phyloP scores from a whole-genome alignment of 2,797 vertebrate species.

The Micromesistius poutassou region DNA sequence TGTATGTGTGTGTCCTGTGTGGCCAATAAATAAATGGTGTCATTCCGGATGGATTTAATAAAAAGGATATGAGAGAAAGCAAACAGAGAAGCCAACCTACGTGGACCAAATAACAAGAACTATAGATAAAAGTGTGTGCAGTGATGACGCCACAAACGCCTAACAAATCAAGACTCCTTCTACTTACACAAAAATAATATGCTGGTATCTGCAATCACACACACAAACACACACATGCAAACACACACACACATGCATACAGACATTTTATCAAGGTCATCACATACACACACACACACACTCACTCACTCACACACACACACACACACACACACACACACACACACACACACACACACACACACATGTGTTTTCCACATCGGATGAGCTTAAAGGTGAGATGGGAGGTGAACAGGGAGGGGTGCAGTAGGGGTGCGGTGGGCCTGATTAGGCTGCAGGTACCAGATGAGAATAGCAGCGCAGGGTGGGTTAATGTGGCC shows the following conservation, averaged over 20 bases:
- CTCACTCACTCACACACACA: too few species aligned
- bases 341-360: background rate
- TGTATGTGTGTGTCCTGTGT: background rate
- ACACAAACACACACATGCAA: background rate
- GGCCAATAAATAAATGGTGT: background rate
- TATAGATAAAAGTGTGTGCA: too few species aligned
- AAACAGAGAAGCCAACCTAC: too few species aligned
- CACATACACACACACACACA: background rate
- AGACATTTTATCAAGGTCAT: too few species aligned
- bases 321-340: too few species aligned
- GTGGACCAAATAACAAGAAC: too few species aligned
- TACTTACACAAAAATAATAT: too few species aligned
- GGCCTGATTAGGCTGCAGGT: constrained; percentile 16
- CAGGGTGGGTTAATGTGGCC: constrained; percentile 44
- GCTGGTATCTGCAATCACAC: too few species aligned
- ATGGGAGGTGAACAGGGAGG: constrained; percentile 31
- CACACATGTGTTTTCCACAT: constrained; percentile 12
- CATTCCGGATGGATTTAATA: background rate
- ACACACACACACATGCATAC: too few species aligned
- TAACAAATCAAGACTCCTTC: too few species aligned
- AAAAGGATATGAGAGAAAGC: background rate
- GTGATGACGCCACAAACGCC: too few species aligned
- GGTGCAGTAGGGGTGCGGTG: constrained; percentile 5
- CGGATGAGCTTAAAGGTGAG: constrained; percentile 46
- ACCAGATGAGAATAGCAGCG: constrained; percentile 27